Conservation (phyloP, 2,113 vertebrate species). For the Corythoichthys haematopterus region DNA sequence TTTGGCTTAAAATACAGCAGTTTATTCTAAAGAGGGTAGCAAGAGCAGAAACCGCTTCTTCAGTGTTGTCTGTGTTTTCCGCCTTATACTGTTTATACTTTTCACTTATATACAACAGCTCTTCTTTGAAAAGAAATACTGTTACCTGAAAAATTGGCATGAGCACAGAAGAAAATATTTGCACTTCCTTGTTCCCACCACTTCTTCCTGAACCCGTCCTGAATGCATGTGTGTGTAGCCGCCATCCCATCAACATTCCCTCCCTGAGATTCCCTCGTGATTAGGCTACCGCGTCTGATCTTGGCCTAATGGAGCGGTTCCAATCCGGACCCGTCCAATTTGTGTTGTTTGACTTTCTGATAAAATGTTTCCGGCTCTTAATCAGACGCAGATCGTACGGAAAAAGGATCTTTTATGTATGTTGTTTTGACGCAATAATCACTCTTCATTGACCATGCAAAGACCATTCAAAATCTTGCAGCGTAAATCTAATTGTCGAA, state of each 20-base stretch:
- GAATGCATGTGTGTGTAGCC: constrained; percentile 38
- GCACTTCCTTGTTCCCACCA: constrained; percentile 24
- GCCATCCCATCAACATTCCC: constrained; percentile 25
- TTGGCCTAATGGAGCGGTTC: constrained; percentile 35
- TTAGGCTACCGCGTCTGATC: constrained; percentile 31
- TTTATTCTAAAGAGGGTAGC: too few relatives aligned
- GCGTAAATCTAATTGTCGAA: neutral
- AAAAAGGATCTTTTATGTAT: neutral
- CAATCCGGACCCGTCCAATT: constrained; percentile 33
- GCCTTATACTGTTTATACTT: too few relatives aligned
- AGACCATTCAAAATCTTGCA: neutral
- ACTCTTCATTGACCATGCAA: neutral
- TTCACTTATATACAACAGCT: neutral
- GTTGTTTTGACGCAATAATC: neutral
- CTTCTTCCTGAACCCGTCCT: constrained; percentile 39
- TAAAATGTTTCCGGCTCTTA: constrained; percentile 42
- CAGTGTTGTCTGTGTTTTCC: too few relatives aligned
- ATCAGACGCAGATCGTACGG: constrained; percentile 10
- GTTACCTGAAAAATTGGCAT: neutral
- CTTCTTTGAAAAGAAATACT: neutral
- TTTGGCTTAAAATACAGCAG: too few relatives aligned
- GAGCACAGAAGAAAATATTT: neutral
- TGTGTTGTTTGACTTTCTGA: constrained; percentile 21
- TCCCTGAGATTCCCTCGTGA: constrained; percentile 34
- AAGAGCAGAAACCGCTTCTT: too few relatives aligned